A percentile compares a stretch with the other conserved stretches of the same genome.
phyloP scores from a whole-genome alignment of 2,888 invertebrate genomes.

The Andrena haemorrhoa region DNA sequence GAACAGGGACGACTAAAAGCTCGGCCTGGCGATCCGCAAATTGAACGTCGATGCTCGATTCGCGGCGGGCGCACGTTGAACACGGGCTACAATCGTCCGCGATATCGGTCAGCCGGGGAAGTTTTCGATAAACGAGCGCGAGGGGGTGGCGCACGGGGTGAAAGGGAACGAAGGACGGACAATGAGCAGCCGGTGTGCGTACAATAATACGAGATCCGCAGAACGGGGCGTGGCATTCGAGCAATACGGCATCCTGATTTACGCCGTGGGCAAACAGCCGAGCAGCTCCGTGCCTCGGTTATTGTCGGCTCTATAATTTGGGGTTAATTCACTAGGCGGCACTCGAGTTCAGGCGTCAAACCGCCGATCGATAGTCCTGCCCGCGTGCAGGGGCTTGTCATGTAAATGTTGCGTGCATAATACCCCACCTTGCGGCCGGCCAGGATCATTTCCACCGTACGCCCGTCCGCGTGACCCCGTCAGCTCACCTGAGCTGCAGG shows the following conservation, averaged over 20 bases:
- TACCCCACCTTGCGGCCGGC: constrained; percentile 73
- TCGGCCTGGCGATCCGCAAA: not conserved
- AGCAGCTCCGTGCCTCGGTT: constrained; percentile 72
- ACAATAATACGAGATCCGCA: constrained; percentile 52
- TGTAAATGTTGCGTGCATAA: constrained; percentile 82
- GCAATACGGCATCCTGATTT: constrained; percentile 80
- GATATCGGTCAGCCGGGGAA: constrained; percentile 16
- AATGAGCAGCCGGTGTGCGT: constrained; percentile 19
- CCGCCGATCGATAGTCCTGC: constrained; percentile 84
- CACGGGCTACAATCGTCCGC: not conserved
- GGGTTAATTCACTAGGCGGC: constrained; percentile 83
- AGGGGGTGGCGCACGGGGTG: not conserved
- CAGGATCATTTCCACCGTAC: constrained; percentile 69
- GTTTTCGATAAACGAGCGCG: constrained; percentile 34
- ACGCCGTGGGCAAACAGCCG: constrained; percentile 78
- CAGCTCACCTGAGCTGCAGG: constrained; percentile 27
- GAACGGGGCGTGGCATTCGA: constrained; percentile 75
- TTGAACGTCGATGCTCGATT: not conserved
- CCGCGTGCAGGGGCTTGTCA: constrained; percentile 77
- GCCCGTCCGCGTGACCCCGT: constrained; percentile 31
- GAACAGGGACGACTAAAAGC: not conserved
- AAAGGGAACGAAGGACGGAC: constrained; percentile 1
- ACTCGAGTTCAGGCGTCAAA: constrained; percentile 82
- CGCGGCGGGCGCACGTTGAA: not conserved
- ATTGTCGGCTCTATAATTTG: constrained; percentile 84